Base-by-base conservation (phyloP, 2,113 vertebrate genomes). In the Thamnophis sirtalis region DNA sequence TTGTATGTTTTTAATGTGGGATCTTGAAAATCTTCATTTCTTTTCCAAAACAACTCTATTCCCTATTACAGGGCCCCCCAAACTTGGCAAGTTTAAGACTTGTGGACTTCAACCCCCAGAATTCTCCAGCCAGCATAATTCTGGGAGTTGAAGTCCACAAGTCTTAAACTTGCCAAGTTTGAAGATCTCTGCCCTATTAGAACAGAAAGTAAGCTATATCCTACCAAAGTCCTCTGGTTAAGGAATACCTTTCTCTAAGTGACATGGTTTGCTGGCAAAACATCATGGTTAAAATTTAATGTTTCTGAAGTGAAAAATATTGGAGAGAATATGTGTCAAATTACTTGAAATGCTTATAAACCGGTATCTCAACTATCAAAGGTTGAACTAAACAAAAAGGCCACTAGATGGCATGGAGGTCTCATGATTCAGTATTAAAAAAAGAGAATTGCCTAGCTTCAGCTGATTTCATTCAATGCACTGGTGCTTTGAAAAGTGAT, bases 331-430 rank as follows among this genome's bases (percentile, higher is more conserved):
- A 92, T 89, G 53, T 93, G 33, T 93, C 93, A 94, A 93, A 73
- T 53, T 94, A 3, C 86, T 21, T 93, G 91, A 88, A 94, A 94
- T 92, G 5, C 33, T 84, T 80, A 86, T 90, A 93, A 50, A 89
- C 43, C 85, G 93, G 49, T 58, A 84, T 88, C 92, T 91, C 92
- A 93, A 95, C 8, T 11, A 54, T 26, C 24, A 50, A 56, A 56
- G 21, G 87, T 55, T 89, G 89, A 94, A n/a, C 33, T 49, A 7
- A 33, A 50, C 95, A 68, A 15, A 6, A 92, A 28, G 53, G 84
- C 97, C 97, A 96, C 97, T 96, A 98, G 97, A 96, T 98, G 98
- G 97, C 97, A 96, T 60, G 53, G 96, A 95, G 97, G 95, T 94
- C 73, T 95, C 95, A 87, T 89, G 94, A 73, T 92, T 94, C 89